Base-by-base conservation (phyloP, 2,113 vertebrate species). In the Ciconia boyciana region DNA sequence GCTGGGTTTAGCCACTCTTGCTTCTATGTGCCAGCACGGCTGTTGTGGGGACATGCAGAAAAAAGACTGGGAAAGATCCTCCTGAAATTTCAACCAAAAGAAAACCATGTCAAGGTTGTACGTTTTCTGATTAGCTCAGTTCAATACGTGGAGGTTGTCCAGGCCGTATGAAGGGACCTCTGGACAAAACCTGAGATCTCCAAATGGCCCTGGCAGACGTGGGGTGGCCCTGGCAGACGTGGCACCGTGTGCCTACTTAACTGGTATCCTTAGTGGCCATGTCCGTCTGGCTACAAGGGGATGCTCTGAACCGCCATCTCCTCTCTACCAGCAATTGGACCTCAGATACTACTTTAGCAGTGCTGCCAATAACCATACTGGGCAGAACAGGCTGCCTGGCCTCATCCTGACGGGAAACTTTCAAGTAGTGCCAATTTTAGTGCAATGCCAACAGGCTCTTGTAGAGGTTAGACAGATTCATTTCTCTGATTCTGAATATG, bases 31-130 rank as follows among this genome's bases (percentile, higher is more conserved):
- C 64, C 76, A 46, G 55, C 52, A 81, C 43, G 58, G 48, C 55
- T 46, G 13, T 11, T 29, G 25, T 26, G 32, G 28, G 49, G 14
- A 28, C 36, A 31, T 4, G 4, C 15, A 32, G 17, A 13, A 9
- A 60, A 76, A 90, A 31, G 1, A 6, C 14, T 2, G 6, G 26
- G n/a, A n/a, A 66, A n/a, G 16, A 76, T 24, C 29, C 51, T 28
- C 39, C 34, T 20, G 34, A 68, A 79, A 76, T 34, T 55, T 51
- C 36, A 49, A 20, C 81, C 81, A 28, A 24, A 14, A 39, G 16
- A 39, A 36, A 25, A 3, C 10, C n/a, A 39, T 41, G 0, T 9
- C 17, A 2, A 1, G 9, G 3, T 26, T 0, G 1, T 29, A 43
- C 18, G 2, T 22, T 34, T 65, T 68, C 55, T 34, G 49, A 17